phyloP scores from a whole-genome alignment of 2,113 vertebrate species.

The Pyrgilauda ruficollis region DNA sequence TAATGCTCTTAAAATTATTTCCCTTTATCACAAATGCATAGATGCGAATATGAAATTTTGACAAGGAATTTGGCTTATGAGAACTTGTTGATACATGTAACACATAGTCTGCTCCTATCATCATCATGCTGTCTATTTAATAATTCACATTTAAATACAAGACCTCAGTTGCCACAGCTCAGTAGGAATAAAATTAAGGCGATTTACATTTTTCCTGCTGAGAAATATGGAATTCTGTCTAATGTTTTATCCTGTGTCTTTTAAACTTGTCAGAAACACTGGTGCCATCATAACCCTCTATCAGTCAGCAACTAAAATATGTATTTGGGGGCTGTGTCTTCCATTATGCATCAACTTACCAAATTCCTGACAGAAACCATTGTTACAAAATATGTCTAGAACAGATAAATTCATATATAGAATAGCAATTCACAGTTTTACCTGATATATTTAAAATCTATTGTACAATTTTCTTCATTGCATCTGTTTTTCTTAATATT shows the following conservation, averaged over 20 bases:
- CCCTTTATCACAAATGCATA: background rate
- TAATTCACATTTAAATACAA: conserved; percentile 44
- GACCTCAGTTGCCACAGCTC: conserved; percentile 2
- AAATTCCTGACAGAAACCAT: background rate
- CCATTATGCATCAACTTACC: background rate
- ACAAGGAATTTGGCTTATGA: conserved; percentile 20
- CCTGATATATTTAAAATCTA: background rate
- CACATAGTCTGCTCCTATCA: background rate
- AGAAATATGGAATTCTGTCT: conserved; percentile 24
- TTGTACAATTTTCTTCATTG: background rate
- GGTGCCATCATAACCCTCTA: background rate
- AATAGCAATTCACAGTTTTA: background rate
- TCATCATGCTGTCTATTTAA: conserved; percentile 15
- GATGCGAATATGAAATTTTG: conserved; percentile 20
- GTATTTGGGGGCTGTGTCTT: background rate
- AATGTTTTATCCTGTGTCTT: background rate
- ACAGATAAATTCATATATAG: background rate
- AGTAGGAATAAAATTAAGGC: conserved; percentile 48
- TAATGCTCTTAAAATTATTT: conserved; percentile 29
- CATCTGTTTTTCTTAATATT: background rate
- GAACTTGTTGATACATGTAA: conserved; percentile 42
- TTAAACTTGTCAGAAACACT: conserved; percentile 31
- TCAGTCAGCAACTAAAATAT: background rate
- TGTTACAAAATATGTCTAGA: background rate
- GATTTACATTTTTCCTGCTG: conserved; percentile 37